Percentiles rank a stretch among this genome's conserved stretches.
phyloP scores from a whole-genome alignment of 2,888 invertebrate species.

The Leptinotarsa juncta region DNA sequence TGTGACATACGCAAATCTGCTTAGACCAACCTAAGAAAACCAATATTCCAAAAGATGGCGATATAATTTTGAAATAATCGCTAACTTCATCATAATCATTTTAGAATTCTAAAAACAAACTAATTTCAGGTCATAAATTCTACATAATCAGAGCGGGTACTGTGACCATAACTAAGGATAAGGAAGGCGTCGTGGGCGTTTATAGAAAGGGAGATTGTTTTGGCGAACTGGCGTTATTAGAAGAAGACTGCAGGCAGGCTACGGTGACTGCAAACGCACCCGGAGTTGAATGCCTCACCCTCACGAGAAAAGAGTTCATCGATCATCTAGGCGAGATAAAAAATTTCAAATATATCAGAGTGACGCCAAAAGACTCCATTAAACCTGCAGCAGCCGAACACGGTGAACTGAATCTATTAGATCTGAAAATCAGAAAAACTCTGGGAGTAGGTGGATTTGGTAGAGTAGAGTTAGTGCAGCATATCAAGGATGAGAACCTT shows the following conservation, averaged over 20 bases:
- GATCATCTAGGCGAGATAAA: slow-evolving; percentile 86
- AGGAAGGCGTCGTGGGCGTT: slow-evolving; percentile 72
- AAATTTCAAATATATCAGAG: slow-evolving; percentile 66
- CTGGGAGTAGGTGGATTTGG: slow-evolving; percentile 86
- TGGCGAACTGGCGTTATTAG: slow-evolving; percentile 87
- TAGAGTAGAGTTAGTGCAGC: slow-evolving; percentile 64
- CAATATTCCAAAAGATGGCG: too few relatives aligned
- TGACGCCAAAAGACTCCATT: slow-evolving; percentile 43
- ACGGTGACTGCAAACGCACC: slow-evolving; percentile 89
- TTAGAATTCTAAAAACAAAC: too few relatives aligned
- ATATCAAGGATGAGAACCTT: slow-evolving; percentile 67
- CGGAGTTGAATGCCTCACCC: slow-evolving; percentile 86
- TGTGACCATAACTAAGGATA: slow-evolving; percentile 78
- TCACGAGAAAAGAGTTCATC: slow-evolving; percentile 83
- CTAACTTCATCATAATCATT: too few relatives aligned
- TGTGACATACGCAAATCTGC: too few relatives aligned
- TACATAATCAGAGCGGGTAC: slow-evolving; percentile 89
- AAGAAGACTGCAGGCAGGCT: slow-evolving; percentile 87
- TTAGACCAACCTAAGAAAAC: too few relatives aligned
- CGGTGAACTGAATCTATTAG: slow-evolving; percentile 77
- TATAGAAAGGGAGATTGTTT: slow-evolving; percentile 86
- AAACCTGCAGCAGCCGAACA: slow-evolving; percentile 66
- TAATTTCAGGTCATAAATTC: slow-evolving; percentile 78
- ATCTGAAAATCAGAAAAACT: slow-evolving; percentile 85
- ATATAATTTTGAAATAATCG: too few relatives aligned